These are phyloP conservation scores for Amphilophus citrinellus DNA, from an alignment of 2,113 vertebrate genomes.

Conservation along the genomic window DNA sequence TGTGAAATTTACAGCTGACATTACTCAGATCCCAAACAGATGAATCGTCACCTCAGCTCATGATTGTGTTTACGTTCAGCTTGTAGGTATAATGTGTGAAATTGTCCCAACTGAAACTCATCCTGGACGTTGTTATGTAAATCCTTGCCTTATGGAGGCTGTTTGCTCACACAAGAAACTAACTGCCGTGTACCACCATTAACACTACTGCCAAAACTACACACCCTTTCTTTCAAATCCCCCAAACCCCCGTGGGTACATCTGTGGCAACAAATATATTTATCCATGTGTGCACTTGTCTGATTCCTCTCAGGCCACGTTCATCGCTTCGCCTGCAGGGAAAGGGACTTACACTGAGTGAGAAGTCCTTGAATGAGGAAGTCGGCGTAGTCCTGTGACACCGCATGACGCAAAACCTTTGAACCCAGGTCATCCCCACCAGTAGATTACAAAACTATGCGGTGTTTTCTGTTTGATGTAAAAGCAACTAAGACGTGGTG, in stretches of 20 bases:
- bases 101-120: not conserved
- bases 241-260: not conserved
- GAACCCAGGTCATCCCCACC: not conserved
- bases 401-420: conserved; percentile 17
- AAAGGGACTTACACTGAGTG: not conserved
- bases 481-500: not conserved
- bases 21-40: conserved; percentile 1
- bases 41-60: not conserved
- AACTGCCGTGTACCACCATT: not conserved
- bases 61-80: not conserved
- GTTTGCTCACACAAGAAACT: conserved; percentile 1
- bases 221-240: conserved; percentile 24
- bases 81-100: not conserved
- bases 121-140: conserved; percentile 5
- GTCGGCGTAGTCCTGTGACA: not conserved
- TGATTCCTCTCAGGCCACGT: not conserved
- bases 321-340: not conserved
- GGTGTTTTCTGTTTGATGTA: not conserved
- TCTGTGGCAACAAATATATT: conserved; percentile 16
- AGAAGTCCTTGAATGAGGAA: conserved; percentile 5
- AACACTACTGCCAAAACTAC: not conserved
- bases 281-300: conserved; percentile 6
- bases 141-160: not conserved
- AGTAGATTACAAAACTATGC: not conserved
- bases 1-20: not conserved